Percentiles rank a stretch among this genome's conserved stretches.
Conservation (phyloP, 2,797 vertebrate species). For the Channa striata region DNA sequence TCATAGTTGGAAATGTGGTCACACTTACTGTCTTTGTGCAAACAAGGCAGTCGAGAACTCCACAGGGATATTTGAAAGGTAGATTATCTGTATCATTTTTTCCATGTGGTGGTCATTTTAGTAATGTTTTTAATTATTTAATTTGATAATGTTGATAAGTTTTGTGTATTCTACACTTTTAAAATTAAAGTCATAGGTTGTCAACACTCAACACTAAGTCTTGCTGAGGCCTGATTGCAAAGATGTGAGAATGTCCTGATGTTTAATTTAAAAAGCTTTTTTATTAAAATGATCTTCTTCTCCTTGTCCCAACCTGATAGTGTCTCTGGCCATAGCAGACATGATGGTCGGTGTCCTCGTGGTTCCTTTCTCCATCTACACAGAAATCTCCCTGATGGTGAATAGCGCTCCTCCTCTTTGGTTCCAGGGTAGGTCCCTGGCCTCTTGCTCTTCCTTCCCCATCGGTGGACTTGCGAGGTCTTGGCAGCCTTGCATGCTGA, state of each 20-base stretch:
- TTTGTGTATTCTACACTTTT: not conserved
- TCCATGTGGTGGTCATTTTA: not conserved
- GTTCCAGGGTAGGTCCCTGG: constrained; percentile 74
- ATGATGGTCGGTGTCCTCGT: constrained; percentile 87
- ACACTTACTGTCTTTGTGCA: constrained; percentile 87
- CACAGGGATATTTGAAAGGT: constrained; percentile 90
- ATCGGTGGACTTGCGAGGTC: constrained; percentile 49
- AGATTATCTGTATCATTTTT: constrained; percentile 6
- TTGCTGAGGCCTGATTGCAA: no score
- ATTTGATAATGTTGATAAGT: not conserved
- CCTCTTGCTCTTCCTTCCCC: constrained; percentile 19
- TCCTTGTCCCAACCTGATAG: constrained; percentile 66
- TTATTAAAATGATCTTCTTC: not conserved
- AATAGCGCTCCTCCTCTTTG: constrained; percentile 78
- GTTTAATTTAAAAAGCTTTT: no score
- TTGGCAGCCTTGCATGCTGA: constrained; percentile 87
- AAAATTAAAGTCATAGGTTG: no score
- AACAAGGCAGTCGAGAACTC: constrained; percentile 83
- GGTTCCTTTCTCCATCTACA: constrained; percentile 89
- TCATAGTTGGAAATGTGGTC: constrained; percentile 87
- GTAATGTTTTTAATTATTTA: no score
- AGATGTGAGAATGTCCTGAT: no score
- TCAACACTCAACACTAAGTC: no score
- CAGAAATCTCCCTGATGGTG: constrained; percentile 85
- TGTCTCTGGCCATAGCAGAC: constrained; percentile 88